Evolutionary conservation across 1,140 invertebrate genomes (phyloP), one percentile per base, ranked within the genome.

Genomic region (Macrotrachela quadricornifera): DNA sequence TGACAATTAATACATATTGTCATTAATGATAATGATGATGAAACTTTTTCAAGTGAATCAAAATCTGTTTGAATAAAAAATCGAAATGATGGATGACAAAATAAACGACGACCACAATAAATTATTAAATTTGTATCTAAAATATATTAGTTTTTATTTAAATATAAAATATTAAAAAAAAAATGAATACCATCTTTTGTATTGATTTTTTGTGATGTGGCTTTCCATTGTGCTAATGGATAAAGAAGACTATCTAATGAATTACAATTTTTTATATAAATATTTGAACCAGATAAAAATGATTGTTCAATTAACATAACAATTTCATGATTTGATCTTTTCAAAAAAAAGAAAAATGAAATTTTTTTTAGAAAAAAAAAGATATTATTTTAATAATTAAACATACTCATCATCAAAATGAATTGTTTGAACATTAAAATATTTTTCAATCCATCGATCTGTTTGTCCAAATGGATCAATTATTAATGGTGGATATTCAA

Each of bases 121-220:
- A 53, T 16, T 14, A 53, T 30, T 18, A 53, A 53, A 39, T 44
- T 46, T 15, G 51, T 47, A 43, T 53, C 50, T 52, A 46, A 39
- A 52, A 46, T 9, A n/a, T 4, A 2, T 2, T 12, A 14, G 13
- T 17, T 18, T 14, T 18, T 18, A 45, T 15, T 15, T 40, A 17
- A 51, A 39, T 37, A 13, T 45, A 9, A 10, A 36, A 51, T 18
- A 51, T 18, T 38, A 2, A 52, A 51, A 30, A 36, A 30, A 2
- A 4, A 30, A 30, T 30, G 2, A 30, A 2, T 30, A 30, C 21
- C 21, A 30, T 30, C 21, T 30, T 30, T 30, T 30, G 21, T 8
- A 30, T 2, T 4, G 2, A 8, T 4, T 30, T 30, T 8, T 30
- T 30, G 3, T 30, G 21, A 30, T 30, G 21, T 30, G 3, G 46